Base-by-base conservation (phyloP, 2,888 invertebrate genomes). In the Idaea straminata region DNA sequence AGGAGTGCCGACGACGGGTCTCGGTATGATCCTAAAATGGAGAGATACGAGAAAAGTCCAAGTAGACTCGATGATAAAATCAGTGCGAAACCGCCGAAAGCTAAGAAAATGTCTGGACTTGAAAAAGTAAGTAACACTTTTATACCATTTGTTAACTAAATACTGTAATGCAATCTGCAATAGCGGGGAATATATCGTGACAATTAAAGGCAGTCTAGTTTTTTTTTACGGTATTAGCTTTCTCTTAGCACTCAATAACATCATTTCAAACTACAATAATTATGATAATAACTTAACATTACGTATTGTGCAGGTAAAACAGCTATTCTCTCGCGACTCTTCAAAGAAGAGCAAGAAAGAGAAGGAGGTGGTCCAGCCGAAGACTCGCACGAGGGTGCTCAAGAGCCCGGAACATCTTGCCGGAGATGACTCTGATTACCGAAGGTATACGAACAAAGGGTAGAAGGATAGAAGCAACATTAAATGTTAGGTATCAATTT, bases 311-410 rank as follows among this genome's bases (percentile, higher is more conserved):
- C 71, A 96, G 94, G 93, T 96, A 74, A 96, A 96, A 82, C 96
- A 96, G 85, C 92, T 96, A 77, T 96, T 96, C 89, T 95, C 95
- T 77, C 94, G 95, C 81, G 94, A 95, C 84, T 93, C 93, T 89
- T 94, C 95, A 66, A 95, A 95, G 91, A 95, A 95, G 90, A 95
- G 94, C 91, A 94, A 94, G 83, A 95, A 94, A 88, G 94, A 94
- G 85, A 94, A 95, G 83, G 94, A 94, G 74, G 75, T 79, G 75
- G 86, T 87, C 84, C 90, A 89, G 85, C 93, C 93, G 71, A 94
- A 94, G 80, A 81, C 83, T 72, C 92, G 91, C 86, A 94, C 92
- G 75, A 87, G 91, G 88, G 91, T 91, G 77, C 89, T 92, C 88
- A 90, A 91, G 90, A 92, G 92, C 91, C 92, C 92, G 80, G 92